A percentile compares a stretch with the other conserved stretches of the same genome.
phyloP scores from a whole-genome alignment of 1,140 invertebrate genomes.

The Piezodorus guildinii region DNA sequence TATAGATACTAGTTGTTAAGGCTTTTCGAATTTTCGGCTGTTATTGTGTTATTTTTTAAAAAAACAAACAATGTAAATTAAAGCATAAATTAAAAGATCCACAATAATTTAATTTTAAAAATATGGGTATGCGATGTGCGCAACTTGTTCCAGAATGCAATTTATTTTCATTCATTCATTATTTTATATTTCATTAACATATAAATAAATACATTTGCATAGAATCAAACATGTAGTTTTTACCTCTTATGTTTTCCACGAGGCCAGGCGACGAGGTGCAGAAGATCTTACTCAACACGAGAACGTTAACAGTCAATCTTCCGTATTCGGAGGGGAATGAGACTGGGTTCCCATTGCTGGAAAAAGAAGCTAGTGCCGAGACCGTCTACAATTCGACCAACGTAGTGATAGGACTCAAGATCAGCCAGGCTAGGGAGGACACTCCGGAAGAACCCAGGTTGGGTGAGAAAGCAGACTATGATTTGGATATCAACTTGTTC shows the following conservation, averaged over 20 bases:
- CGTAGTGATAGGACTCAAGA: neutral
- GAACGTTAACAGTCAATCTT: neutral
- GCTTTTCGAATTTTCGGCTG: no score
- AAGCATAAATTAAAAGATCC: no score
- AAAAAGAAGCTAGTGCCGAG: neutral
- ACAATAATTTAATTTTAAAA: no score
- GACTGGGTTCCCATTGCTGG: neutral
- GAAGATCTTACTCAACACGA: conserved; percentile 14
- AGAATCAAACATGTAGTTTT: neutral
- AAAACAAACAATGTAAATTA: no score
- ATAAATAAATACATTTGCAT: neutral
- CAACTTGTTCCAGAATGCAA: no score
- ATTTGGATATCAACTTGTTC: neutral
- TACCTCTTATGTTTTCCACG: neutral
- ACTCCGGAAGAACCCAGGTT: neutral
- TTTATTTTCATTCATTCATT: no score
- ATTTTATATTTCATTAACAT: no score
- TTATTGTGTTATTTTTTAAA: no score
- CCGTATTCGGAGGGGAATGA: neutral
- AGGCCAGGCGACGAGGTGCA: conserved; percentile 16
- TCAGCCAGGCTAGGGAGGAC: neutral
- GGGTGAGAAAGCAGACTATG: conserved; percentile 15
- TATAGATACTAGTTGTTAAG: no score
- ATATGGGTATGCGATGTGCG: no score
- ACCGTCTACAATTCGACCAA: neutral